Percentiles rank a stretch among this genome's conserved stretches.
Conservation (phyloP, 2,797 vertebrate species). For the Nannoperca australis region DNA sequence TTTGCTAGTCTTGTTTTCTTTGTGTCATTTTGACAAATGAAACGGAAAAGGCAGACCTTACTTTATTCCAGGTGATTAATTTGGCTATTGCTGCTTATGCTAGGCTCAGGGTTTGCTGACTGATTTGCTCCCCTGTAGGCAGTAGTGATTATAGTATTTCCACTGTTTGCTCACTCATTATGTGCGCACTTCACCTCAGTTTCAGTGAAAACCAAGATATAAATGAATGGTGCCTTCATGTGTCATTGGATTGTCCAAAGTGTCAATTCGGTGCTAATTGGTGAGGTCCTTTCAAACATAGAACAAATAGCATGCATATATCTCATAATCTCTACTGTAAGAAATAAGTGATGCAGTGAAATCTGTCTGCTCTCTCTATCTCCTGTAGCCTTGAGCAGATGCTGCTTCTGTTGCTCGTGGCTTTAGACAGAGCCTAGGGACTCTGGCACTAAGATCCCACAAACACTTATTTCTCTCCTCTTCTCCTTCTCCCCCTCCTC, state of each 20-base stretch:
- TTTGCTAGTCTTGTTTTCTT: slow-evolving; percentile 50
- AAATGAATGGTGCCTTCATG: slow-evolving; percentile 4
- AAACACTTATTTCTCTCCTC: background rate
- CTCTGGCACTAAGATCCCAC: slow-evolving; percentile 22
- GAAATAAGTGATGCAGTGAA: slow-evolving; percentile 29
- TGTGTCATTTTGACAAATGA: slow-evolving; percentile 59
- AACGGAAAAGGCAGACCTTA: slow-evolving; percentile 31
- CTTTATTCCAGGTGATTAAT: slow-evolving; percentile 64
- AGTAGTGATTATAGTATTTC: slow-evolving; percentile 45
- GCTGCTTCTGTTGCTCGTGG: slow-evolving; percentile 48
- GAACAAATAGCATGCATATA: slow-evolving; percentile 13
- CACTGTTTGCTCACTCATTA: slow-evolving; percentile 46
- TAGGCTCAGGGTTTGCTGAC: slow-evolving; percentile 41
- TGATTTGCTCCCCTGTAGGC: slow-evolving; percentile 49
- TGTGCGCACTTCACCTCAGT: slow-evolving; percentile 18
- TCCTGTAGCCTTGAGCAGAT: slow-evolving; percentile 50
- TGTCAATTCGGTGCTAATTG: slow-evolving; percentile 26
- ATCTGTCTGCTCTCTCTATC: background rate
- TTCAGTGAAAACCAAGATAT: slow-evolving; percentile 19
- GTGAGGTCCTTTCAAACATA: background rate
- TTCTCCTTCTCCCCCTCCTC: background rate
- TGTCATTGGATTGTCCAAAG: background rate
- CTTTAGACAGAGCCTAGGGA: slow-evolving; percentile 51
- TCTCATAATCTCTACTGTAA: slow-evolving; percentile 6
- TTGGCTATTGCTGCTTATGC: slow-evolving; percentile 22